Evolutionary conservation across 2,888 invertebrate genomes (phyloP), one percentile per base, ranked within the genome.

Genomic region (Oegoconia quadripuncta): DNA sequence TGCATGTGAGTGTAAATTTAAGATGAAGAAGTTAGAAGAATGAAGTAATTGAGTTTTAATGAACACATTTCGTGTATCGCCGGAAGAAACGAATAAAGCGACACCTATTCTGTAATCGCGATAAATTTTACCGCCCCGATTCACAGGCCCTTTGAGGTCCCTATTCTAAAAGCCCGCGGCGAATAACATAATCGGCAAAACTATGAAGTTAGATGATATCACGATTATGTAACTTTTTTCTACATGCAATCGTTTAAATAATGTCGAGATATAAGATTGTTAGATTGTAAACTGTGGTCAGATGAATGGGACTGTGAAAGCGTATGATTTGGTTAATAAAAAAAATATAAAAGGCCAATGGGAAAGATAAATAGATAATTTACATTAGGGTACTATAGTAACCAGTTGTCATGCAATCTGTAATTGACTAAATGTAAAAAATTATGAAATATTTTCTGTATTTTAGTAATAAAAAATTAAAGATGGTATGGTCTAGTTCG

Each of bases 61-160:
- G 27, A 34, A 36, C 22, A 23, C 25, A 33, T 35, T 32, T 39
- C 40, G 41, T 35, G 41, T 17, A 34, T 32, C 37, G 30, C 42
- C 43, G 43, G 48, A 45, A 39, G 46, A 41, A 33, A 15, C 32
- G 43, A 38, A 47, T 51, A 50, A 46, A 45, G 46, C 7, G 1
- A 12, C 23, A 17, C 16, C 37, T 37, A 48, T 46, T 49, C 44
- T 39, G 32, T 42, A 43, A 48, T 45, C 31, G 40, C 40, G 43
- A 41, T 36, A 37, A 27, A 33, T 51, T 53, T 51, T 47, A 54
- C 50, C 47, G 42, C 38, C 29, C 29, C 27, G 39, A 41, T 48
- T 48, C 36, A 33, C 33, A 50, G 47, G 47, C 55, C 57, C 56
- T 53, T 47, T 41, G 41, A 39, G 28, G 32, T 40, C 35, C 38